Base-by-base conservation (phyloP, 2,888 invertebrate species). In the Torymus auratus region DNA sequence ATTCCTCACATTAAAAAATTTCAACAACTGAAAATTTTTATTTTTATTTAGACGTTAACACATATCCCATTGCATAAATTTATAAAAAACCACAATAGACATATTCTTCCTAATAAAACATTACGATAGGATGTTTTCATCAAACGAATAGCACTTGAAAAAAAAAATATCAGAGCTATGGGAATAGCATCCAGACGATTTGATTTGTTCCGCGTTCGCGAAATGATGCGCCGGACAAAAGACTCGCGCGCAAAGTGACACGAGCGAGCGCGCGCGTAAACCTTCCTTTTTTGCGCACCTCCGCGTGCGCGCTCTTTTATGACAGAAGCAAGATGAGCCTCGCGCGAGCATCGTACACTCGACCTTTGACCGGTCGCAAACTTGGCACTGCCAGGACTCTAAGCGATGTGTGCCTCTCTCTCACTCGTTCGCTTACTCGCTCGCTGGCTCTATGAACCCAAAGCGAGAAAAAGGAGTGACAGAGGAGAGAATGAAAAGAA, bases 281-380 rank as follows among this genome's bases (percentile, higher is more conserved):
- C 28, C 1, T 28, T 28, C 28, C 28, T 28, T 28, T 28, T 61
- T 61, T 60, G 52, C 17, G 28, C 65, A 20, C 68, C 50, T 41
- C 50, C 41, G n/a, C 52, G 58, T 4, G 2, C 50, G 11, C 62
- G 55, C n/a, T 20, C 53, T 73, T 73, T 73, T 73, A 60, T 28
- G 78, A 72, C 71, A 10, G 28, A 58, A 23, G 41, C 11, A 52
- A n/a, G 20, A 52, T 28, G 28, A 28, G 28, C 28, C 28, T 28
- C 28, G 23, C 20, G 2, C 28, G 50, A 17, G 72, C 17, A 17
- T 56, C 41, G 23, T 53, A 52, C 56, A 28, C 64, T 50, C 28
- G 65, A 75, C 80, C 75, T 75, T 75, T 80, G 75, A 75, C 80
- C 75, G 55, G 13, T 23, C 28, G 58, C 70, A 67, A 75, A 67